Conservation (phyloP, 1,140 invertebrate genomes). For the Coboldia fuscipes region DNA sequence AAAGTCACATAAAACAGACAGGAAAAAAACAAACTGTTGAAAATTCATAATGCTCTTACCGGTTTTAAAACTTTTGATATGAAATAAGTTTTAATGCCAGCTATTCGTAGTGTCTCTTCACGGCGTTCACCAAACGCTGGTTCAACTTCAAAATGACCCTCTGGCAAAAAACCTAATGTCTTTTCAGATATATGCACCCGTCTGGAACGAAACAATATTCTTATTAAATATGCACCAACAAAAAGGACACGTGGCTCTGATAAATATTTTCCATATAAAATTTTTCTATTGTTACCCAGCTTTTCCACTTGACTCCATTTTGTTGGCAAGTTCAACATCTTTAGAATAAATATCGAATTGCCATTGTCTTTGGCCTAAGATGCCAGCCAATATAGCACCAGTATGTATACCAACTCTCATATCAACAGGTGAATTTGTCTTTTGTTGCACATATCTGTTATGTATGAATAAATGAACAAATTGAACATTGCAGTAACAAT, state of each 20-base stretch:
- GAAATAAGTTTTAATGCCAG: conserved; percentile 78
- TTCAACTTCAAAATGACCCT: conserved; percentile 87
- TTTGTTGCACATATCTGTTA: conserved; percentile 76
- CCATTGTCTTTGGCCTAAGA: conserved; percentile 91
- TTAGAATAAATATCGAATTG: conserved; percentile 97
- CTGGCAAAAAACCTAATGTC: conserved; percentile 62
- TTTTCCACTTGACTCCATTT: conserved; percentile 94
- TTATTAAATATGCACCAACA: conserved; percentile 5
- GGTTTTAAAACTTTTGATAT: conserved; percentile 72
- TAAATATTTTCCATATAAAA: not conserved
- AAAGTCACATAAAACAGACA: not conserved
- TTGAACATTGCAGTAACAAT: not conserved
- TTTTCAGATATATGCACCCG: conserved; percentile 89
- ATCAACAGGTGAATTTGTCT: conserved; percentile 85
- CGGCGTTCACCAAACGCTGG: conserved; percentile 74
- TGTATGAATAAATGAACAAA: conserved; percentile 1
- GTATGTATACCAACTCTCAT: conserved; percentile 97
- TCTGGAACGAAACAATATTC: conserved; percentile 24
- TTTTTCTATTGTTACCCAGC: conserved; percentile 53
- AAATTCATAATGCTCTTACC: conserved; percentile 25
- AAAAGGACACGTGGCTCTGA: not conserved
- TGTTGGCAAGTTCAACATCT: conserved; percentile 93
- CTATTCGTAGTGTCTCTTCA: conserved; percentile 66
- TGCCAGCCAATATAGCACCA: conserved; percentile 85
- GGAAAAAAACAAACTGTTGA: not conserved